Evolutionary conservation across 2,113 vertebrate genomes (phyloP).

Genomic region (Opisthocomus hoazin): DNA sequence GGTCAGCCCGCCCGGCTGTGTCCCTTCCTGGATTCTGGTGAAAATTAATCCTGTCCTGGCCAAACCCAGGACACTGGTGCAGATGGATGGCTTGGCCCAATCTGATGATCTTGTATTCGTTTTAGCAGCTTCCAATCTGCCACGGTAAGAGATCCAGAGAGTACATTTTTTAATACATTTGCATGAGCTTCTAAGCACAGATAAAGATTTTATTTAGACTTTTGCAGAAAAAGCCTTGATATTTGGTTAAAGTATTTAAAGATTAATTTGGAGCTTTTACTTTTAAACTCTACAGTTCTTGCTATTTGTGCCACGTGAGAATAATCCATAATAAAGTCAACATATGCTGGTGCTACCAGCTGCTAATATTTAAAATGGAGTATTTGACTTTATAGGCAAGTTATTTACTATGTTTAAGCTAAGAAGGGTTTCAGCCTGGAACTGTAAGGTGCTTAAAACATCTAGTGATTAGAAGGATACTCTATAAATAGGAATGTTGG

Average conservation of each 20-base stretch:
- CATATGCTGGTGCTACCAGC: slow-evolving; percentile 30
- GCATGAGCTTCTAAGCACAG: slow-evolving; percentile 61
- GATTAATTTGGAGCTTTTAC: slow-evolving; percentile 68
- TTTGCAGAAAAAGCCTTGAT: slow-evolving; percentile 48
- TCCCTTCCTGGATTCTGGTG: too few relatives aligned
- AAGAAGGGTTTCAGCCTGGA: slow-evolving; percentile 60
- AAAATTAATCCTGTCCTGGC: too few relatives aligned
- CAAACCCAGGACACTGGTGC: too few relatives aligned
- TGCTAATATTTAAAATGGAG: slow-evolving; percentile 67
- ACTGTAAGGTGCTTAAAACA: slow-evolving; percentile 69
- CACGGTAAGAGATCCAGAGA: slow-evolving; percentile 79
- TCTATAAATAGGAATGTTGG: slow-evolving; percentile 53
- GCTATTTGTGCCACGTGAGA: slow-evolving; percentile 39
- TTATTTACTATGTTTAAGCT: slow-evolving; percentile 69
- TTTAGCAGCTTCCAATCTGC: slow-evolving; percentile 94
- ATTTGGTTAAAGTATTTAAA: slow-evolving; percentile 69
- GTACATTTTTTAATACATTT: slow-evolving; percentile 63
- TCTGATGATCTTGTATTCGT: slow-evolving; percentile 97
- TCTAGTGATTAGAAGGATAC: slow-evolving; percentile 48
- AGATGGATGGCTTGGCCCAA: slow-evolving; percentile 94
- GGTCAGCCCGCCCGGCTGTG: too few relatives aligned
- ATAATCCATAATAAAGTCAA: slow-evolving; percentile 60
- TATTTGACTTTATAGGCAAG: slow-evolving; percentile 53
- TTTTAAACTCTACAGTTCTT: slow-evolving; percentile 46
- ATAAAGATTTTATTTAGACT: slow-evolving; percentile 59